Percentiles rank a stretch among this genome's conserved stretches.
Conservation (phyloP, 2,797 vertebrate species). For the Micrastur ruficollis region DNA sequence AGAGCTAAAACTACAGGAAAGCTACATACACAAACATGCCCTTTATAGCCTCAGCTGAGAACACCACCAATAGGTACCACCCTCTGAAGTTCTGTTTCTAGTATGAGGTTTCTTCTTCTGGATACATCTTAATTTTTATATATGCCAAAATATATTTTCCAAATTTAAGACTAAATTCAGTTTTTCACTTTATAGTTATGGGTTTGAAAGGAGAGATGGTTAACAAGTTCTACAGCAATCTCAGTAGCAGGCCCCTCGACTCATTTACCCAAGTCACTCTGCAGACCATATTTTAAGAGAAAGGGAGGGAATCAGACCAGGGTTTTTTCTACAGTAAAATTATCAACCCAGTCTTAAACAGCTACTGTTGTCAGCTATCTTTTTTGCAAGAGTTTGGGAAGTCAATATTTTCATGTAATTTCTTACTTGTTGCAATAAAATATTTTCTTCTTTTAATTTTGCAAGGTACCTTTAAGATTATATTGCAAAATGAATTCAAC, state of each 20-base stretch:
- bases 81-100: background rate
- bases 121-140: background rate
- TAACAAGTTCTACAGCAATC: background rate
- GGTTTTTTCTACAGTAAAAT: background rate
- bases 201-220: background rate
- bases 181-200: background rate
- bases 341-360: background rate
- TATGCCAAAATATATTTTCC: background rate
- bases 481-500: background rate
- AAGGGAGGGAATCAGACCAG: background rate
- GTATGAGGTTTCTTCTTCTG: background rate
- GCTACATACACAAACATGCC: background rate
- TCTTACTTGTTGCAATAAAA: background rate
- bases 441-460: background rate
- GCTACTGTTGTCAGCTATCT: background rate
- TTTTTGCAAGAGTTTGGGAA: background rate
- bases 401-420: background rate
- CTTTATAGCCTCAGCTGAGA: background rate
- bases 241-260: accelerated
- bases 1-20: background rate
- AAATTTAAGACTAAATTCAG: background rate
- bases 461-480: background rate
- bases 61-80: accelerated
- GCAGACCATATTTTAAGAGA: background rate
- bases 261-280: background rate